Evolutionary conservation across 1,140 invertebrate species (phyloP).

Genomic region (Wasmannia auropunctata): DNA sequence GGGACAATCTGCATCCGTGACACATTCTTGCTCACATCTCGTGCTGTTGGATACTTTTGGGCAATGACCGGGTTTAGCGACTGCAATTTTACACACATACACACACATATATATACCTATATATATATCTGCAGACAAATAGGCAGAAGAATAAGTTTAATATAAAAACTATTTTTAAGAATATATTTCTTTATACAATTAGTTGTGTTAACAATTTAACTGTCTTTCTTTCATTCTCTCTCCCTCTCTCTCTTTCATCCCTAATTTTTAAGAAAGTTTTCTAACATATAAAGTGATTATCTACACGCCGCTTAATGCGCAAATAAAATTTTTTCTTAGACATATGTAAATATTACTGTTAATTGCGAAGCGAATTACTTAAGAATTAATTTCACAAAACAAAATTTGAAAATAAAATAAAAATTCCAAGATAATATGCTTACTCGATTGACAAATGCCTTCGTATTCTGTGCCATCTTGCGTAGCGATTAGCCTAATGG

Average conservation of each 20-base stretch:
- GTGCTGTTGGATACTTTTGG: constrained; percentile 86
- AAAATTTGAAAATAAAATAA: background rate
- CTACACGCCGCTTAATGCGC: background rate
- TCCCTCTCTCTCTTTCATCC: background rate
- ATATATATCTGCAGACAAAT: background rate
- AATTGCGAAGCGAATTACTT: background rate
- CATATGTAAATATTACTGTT: background rate
- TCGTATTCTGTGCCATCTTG: constrained; percentile 83
- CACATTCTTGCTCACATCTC: constrained; percentile 90
- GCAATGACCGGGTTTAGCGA: constrained; percentile 91
- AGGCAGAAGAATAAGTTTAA: background rate
- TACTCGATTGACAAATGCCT: constrained; percentile 89
- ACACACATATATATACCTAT: background rate
- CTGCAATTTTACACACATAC: constrained; percentile 81
- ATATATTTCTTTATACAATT: background rate
- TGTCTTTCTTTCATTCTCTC: background rate
- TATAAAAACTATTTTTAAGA: background rate
- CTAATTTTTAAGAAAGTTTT: background rate
- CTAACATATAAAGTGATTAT: background rate
- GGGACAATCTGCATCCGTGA: constrained; percentile 93
- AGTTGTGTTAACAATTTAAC: background rate
- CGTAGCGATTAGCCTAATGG: constrained; percentile 86
- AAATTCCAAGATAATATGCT: constrained; percentile 62
- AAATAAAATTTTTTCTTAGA: background rate
- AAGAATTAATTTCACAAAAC: background rate